phyloP scores from a whole-genome alignment of 2,888 invertebrate species.

The Carterocephalus palaemon region DNA sequence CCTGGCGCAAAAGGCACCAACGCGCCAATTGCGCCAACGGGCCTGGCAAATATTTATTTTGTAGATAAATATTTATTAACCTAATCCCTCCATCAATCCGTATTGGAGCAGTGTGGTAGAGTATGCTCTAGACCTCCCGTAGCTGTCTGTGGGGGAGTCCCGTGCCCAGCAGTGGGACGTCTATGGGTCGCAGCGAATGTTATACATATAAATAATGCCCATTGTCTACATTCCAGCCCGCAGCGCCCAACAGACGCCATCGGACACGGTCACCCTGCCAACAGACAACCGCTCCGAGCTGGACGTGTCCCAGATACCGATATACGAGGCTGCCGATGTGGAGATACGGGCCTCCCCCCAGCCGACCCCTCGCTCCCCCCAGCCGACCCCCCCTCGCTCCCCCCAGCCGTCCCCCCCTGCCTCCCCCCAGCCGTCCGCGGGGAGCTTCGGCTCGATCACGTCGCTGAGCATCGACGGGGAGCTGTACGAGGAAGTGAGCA shows the following conservation, averaged over 20 bases:
- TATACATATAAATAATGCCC: too few species aligned
- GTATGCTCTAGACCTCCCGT: too few species aligned
- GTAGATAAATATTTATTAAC: too few species aligned
- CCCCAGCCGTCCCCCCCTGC: constrained; percentile 43
- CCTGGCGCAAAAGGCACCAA: too few species aligned
- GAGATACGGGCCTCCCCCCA: constrained; percentile 50
- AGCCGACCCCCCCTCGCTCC: constrained; percentile 38
- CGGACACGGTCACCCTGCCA: constrained; percentile 29
- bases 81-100: too few species aligned
- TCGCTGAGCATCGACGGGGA: constrained; percentile 64
- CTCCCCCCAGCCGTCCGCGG: constrained; percentile 39
- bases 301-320: constrained; percentile 64
- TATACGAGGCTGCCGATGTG: constrained; percentile 61
- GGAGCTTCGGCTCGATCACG: constrained; percentile 61
- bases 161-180: too few species aligned
- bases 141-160: too few species aligned
- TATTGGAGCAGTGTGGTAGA: too few species aligned
- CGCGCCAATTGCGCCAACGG: too few species aligned
- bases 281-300: constrained; percentile 36
- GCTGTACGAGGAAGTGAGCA: constrained; percentile 59
- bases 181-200: too few species aligned
- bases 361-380: constrained; percentile 33
- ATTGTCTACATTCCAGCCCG: constrained; percentile 1
- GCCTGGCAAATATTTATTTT: too few species aligned
- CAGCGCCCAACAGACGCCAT: constrained; percentile 3